Conservation (phyloP, 2,888 invertebrate species). For the Agrochola macilenta region DNA sequence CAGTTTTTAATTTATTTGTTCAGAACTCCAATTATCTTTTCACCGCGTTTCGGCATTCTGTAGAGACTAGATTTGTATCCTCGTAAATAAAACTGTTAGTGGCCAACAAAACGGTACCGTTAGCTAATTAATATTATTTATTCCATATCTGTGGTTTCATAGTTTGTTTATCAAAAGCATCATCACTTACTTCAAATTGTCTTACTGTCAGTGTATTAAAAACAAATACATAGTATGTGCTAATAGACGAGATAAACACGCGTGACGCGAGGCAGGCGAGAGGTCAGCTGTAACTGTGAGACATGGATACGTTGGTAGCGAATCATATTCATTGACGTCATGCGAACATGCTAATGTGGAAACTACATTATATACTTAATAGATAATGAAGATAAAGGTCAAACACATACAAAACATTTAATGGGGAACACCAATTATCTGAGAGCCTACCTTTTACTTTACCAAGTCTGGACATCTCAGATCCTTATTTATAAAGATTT, state of each 20-base stretch:
- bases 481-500: background rate
- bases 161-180: no score
- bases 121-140: background rate
- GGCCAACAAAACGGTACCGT: background rate
- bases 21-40: background rate
- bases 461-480: background rate
- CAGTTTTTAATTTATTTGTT: background rate
- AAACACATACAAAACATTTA: background rate
- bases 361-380: conserved; percentile 17
- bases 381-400: conserved; percentile 13
- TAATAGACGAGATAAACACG: conserved; percentile 32
- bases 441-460: background rate
- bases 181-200: background rate
- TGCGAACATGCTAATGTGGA: conserved; percentile 14
- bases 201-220: background rate
- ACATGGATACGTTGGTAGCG: conserved; percentile 29
- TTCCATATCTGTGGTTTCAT: background rate
- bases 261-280: conserved; percentile 4
- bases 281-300: conserved; percentile 37
- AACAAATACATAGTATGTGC: conserved; percentile 21
- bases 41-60: no score
- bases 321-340: conserved; percentile 48
- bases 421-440: background rate
- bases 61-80: no score
- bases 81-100: background rate